Evolutionary conservation across 1,140 invertebrate genomes (phyloP).

Genomic region (Bombus consobrinus): DNA sequence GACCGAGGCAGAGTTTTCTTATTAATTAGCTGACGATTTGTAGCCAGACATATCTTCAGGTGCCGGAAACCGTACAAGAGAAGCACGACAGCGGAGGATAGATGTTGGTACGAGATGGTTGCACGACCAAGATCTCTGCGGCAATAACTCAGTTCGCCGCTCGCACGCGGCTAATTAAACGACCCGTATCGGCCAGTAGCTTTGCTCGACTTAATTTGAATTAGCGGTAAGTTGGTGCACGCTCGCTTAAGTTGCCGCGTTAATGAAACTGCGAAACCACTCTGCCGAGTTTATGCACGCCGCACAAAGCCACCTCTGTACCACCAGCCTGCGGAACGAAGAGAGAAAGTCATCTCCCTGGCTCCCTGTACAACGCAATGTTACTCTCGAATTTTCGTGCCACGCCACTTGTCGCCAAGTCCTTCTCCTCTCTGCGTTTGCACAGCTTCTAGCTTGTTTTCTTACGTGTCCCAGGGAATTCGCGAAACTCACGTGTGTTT

Average conservation of each 20-base stretch:
- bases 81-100: background rate
- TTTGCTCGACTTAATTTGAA: conserved; percentile 68
- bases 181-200: conserved; percentile 55
- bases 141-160: conserved; percentile 19
- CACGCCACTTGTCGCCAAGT: background rate
- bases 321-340: background rate
- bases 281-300: conserved; percentile 42
- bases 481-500: background rate
- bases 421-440: background rate
- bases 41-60: background rate
- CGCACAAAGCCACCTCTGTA: conserved; percentile 9
- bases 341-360: background rate
- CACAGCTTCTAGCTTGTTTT: conserved; percentile 19
- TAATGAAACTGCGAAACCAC: conserved; percentile 60
- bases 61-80: background rate
- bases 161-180: conserved; percentile 55
- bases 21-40: conserved; percentile 39
- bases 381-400: conserved; percentile 32
- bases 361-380: conserved; percentile 21
- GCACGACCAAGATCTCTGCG: conserved; percentile 1
- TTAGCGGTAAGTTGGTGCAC: conserved; percentile 57
- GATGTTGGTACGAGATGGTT: background rate
- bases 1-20: conserved; percentile 10
- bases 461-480: background rate
- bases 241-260: conserved; percentile 56